Evolutionary conservation across 35 echinoderm and acorn worm genomes (phyloP).

Genomic region (Chiridota heheva): DNA sequence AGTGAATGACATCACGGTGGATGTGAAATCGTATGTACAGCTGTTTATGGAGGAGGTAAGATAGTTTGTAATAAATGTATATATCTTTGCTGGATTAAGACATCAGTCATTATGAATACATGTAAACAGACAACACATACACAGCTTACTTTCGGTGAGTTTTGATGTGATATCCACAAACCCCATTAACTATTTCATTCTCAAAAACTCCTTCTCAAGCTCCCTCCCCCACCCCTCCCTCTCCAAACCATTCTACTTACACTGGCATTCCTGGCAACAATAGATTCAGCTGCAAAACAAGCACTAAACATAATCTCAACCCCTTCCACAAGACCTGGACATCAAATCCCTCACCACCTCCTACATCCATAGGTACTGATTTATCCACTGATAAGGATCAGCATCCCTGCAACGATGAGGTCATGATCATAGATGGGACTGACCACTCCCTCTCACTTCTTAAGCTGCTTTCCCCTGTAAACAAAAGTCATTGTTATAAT

Average conservation of each 20-base stretch:
- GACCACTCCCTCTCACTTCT: no score
- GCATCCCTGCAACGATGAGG: background rate
- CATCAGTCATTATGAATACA: no score
- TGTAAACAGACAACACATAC: no score
- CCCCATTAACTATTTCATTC: no score
- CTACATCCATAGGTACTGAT: background rate
- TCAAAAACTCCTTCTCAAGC: no score
- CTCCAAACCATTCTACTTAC: no score
- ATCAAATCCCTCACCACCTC: background rate
- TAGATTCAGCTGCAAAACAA: background rate
- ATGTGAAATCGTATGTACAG: constrained; percentile 76
- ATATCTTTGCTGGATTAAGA: background rate
- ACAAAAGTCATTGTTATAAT: no score
- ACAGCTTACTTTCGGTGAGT: no score
- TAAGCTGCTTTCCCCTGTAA: no score
- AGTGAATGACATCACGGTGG: constrained; percentile 64
- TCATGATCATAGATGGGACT: no score
- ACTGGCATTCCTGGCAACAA: background rate
- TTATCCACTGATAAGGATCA: background rate
- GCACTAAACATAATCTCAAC: background rate
- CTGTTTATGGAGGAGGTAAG: constrained; percentile 83
- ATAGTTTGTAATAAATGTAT: background rate
- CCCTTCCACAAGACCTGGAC: background rate
- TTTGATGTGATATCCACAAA: no score
- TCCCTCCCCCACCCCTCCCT: no score